These are phyloP conservation scores for Aporophyla lueneburgensis DNA, from an alignment of 2,888 invertebrate species.

Conservation along the genomic window DNA sequence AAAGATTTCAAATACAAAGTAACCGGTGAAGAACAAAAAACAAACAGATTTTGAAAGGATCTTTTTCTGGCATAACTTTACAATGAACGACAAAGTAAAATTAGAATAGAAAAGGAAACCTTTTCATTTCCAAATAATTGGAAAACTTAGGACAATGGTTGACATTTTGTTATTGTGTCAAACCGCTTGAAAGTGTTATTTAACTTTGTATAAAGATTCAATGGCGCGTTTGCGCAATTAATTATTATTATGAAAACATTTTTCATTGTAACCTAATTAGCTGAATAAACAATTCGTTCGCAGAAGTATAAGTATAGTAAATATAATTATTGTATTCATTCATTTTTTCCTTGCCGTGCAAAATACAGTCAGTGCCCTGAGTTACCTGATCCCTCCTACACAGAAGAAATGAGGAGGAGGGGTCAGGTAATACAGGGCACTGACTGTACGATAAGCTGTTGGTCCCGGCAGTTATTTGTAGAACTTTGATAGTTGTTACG, in stretches of 20 bases:
- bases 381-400: no score
- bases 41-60: background rate
- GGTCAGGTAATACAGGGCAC: no score
- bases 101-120: background rate
- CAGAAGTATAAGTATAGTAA: slow-evolving; percentile 15
- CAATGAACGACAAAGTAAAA: background rate
- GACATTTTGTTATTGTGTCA: slow-evolving; percentile 10
- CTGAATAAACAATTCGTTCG: slow-evolving; percentile 3
- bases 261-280: background rate
- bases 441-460: no score
- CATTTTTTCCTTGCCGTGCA: background rate
- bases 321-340: slow-evolving; percentile 20
- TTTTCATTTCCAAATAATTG: slow-evolving; percentile 1
- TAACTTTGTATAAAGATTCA: background rate
- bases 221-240: background rate
- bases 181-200: slow-evolving; percentile 9
- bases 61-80: background rate
- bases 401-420: no score
- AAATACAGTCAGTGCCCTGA: no score
- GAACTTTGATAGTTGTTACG: no score
- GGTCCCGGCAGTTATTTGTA: no score
- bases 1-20: background rate
- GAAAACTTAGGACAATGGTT: background rate
- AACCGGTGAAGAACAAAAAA: background rate
- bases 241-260: slow-evolving; percentile 15